phyloP scores from a whole-genome alignment of 2,797 vertebrate genomes.

The Basileuterus tristriatus region DNA sequence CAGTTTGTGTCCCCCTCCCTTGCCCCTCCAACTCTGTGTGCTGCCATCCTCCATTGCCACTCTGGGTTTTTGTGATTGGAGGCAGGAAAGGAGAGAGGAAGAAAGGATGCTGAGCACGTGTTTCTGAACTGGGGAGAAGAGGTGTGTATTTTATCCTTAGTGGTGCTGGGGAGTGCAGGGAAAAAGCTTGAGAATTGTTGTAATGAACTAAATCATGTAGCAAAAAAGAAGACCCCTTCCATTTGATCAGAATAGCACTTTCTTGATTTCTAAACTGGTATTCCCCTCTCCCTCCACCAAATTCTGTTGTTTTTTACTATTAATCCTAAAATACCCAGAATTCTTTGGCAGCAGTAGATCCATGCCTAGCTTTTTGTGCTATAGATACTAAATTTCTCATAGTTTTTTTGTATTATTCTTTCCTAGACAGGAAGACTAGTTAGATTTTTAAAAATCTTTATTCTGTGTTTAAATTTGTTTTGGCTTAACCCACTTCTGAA shows the following conservation, averaged over 20 bases:
- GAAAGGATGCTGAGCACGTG: not conserved
- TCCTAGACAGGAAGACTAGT: not conserved
- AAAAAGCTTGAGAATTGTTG: not conserved
- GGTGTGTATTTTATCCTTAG: not conserved
- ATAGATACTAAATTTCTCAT: not conserved
- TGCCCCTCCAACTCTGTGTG: not conserved
- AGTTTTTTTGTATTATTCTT: not conserved
- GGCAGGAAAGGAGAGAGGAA: not conserved
- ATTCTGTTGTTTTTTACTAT: not conserved
- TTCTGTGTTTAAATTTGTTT: not conserved
- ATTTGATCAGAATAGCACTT: not conserved
- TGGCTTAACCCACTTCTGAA: not conserved
- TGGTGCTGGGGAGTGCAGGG: not conserved
- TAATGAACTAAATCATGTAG: not conserved
- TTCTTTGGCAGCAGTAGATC: not conserved
- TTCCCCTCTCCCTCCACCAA: accelerated
- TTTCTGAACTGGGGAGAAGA: not conserved
- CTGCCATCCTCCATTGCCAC: not conserved
- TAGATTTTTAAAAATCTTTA: not conserved
- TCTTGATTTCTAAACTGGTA: not conserved
- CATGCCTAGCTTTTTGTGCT: not conserved
- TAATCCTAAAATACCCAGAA: not conserved
- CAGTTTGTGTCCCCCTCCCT: not conserved
- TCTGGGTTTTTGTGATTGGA: not conserved
- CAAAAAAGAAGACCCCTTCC: not conserved